A percentile compares a stretch with the other conserved stretches of the same genome.
Evolutionary conservation across 2,888 invertebrate species (phyloP).

Genomic region (Apodemia zela): DNA sequence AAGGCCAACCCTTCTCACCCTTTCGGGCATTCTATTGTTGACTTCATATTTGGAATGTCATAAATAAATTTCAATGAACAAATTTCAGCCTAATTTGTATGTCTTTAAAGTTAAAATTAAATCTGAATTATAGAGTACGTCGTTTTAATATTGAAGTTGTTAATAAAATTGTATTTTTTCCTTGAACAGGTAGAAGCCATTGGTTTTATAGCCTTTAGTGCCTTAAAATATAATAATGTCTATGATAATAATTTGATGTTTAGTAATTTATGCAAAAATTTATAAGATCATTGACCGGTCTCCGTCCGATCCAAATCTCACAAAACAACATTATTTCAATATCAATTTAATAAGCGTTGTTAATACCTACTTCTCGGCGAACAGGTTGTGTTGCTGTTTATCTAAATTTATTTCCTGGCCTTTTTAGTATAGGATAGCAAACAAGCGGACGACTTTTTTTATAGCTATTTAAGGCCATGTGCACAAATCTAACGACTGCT

Average conservation of each 20-base stretch:
- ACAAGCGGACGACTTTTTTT: background rate
- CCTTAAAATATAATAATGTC: conserved; percentile 31
- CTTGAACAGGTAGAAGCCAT: conserved; percentile 62
- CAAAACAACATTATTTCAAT: conserved; percentile 8
- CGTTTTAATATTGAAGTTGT: conserved; percentile 35
- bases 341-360: background rate
- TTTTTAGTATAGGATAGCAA: background rate
- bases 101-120: conserved; percentile 37
- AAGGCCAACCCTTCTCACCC: conserved; percentile 78
- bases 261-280: conserved; percentile 63
- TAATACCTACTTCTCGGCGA: background rate
- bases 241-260: conserved; percentile 45
- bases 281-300: conserved; percentile 57
- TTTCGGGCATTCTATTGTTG: conserved; percentile 70
- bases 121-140: conserved; percentile 34
- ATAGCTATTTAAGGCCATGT: too few species aligned
- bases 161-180: conserved; percentile 59
- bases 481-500: too few species aligned
- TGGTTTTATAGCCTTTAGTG: conserved; percentile 16
- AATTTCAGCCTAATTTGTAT: conserved; percentile 27
- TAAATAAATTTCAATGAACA: conserved; percentile 35
- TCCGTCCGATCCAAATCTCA: conserved; percentile 21
- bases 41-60: conserved; percentile 48
- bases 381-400: background rate
- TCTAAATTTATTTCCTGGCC: background rate